Conservation (phyloP, 1,140 invertebrate species). For the Heliconius eleuchia region DNA sequence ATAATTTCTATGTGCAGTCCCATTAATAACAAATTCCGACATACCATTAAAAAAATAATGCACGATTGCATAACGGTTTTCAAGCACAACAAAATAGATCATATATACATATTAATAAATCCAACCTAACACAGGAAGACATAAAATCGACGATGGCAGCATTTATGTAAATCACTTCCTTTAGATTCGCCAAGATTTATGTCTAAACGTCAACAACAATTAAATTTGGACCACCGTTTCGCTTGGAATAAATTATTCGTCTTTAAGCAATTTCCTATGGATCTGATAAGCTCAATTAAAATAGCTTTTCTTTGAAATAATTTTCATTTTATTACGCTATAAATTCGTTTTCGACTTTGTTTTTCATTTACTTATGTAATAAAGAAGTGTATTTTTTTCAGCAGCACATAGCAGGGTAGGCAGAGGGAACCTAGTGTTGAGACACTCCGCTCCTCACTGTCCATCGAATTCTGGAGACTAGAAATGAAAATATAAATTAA, state of each 20-base stretch:
- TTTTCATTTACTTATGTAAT: background rate
- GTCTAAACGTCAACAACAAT: slow-evolving; percentile 68
- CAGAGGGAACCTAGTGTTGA: no score
- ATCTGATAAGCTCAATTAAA: slow-evolving; percentile 43
- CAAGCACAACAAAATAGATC: slow-evolving; percentile 32
- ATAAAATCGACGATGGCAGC: slow-evolving; percentile 57
- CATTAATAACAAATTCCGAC: background rate
- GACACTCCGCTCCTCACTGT: no score
- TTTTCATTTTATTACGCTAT: slow-evolving; percentile 6
- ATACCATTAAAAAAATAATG: slow-evolving; percentile 7
- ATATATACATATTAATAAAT: slow-evolving; percentile 32
- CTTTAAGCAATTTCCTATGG: slow-evolving; percentile 48
- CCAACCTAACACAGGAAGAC: slow-evolving; percentile 50
- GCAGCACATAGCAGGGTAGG: no score
- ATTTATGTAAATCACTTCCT: slow-evolving; percentile 76
- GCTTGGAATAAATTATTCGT: slow-evolving; percentile 65
- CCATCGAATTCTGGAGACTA: no score
- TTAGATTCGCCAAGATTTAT: slow-evolving; percentile 72
- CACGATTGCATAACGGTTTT: slow-evolving; percentile 22
- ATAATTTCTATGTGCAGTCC: background rate
- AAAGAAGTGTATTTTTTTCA: no score
- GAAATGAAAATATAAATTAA: no score
- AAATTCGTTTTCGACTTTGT: background rate
- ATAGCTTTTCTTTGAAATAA: slow-evolving; percentile 28
- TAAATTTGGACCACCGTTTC: slow-evolving; percentile 67